These are phyloP conservation scores for Camponotus vicinus DNA, from an alignment of 1,140 invertebrate genomes.

Conservation along the genomic window DNA sequence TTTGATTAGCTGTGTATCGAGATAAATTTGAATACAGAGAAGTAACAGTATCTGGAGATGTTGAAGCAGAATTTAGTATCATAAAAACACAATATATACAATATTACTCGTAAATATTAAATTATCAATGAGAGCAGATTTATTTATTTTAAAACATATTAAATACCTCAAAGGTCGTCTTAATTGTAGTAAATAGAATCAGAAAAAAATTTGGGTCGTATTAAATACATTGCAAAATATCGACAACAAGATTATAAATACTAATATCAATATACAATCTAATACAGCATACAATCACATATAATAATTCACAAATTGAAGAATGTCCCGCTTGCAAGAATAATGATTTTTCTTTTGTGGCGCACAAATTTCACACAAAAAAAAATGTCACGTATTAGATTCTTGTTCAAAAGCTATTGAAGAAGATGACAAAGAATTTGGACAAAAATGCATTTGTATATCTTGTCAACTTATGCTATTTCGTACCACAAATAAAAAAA, in stretches of 20 bases:
- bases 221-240: neutral
- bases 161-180: constrained; percentile 1
- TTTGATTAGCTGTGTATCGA: constrained; percentile 33
- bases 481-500: neutral
- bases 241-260: neutral
- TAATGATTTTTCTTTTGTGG: constrained; percentile 17
- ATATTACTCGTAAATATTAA: constrained; percentile 10
- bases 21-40: constrained; percentile 57
- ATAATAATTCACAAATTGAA: neutral
- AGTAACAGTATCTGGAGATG: constrained; percentile 23
- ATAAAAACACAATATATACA: constrained; percentile 26
- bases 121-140: constrained; percentile 33
- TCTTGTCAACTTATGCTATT: constrained; percentile 2
- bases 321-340: constrained; percentile 3
- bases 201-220: neutral
- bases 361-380: neutral
- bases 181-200: constrained; percentile 9
- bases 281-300: neutral
- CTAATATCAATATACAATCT: constrained; percentile 19
- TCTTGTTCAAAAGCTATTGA: neutral
- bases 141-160: constrained; percentile 25
- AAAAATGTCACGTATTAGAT: neutral
- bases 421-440: constrained; percentile 2
- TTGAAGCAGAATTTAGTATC: constrained; percentile 47
- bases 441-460: constrained; percentile 4